These are phyloP conservation scores for Halocaridina rubra DNA, from an alignment of 2,888 invertebrate species.

Conservation along the genomic window DNA sequence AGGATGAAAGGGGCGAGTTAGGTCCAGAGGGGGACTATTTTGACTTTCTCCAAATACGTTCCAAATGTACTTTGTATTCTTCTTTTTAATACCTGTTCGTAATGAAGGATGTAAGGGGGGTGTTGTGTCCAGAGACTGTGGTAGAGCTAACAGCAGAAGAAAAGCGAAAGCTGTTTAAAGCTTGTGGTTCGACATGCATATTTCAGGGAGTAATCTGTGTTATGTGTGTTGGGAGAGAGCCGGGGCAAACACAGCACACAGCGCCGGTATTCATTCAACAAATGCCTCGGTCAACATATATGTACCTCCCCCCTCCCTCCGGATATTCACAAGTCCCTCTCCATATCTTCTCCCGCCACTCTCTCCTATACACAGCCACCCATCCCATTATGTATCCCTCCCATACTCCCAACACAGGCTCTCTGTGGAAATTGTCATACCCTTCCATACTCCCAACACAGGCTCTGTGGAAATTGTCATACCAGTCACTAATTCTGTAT, in stretches of 20 bases:
- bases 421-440: too few species aligned
- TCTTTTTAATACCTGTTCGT: too few species aligned
- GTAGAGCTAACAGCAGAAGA: neutral
- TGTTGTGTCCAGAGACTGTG: neutral
- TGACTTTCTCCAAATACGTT: too few species aligned
- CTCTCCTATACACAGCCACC: neutral
- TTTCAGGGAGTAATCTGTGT: constrained; percentile 56
- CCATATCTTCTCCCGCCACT: neutral
- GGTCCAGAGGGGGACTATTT: too few species aligned
- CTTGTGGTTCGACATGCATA: constrained; percentile 47
- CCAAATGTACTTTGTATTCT: too few species aligned
- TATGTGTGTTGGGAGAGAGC: constrained; percentile 48
- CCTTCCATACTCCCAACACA: neutral
- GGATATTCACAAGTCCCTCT: neutral
- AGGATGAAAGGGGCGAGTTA: too few species aligned
- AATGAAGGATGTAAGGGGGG: neutral
- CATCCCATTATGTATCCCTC: neutral
- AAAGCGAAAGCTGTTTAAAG: too few species aligned
- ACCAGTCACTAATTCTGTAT: neutral
- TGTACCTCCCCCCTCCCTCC: neutral
- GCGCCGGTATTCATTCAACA: constrained; percentile 51
- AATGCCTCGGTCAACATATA: constrained; percentile 45
- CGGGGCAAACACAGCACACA: constrained; percentile 53
- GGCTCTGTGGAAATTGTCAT: too few species aligned
- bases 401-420: neutral